phyloP scores from a whole-genome alignment of 2,888 invertebrate genomes.

The Campoletis raptor region DNA sequence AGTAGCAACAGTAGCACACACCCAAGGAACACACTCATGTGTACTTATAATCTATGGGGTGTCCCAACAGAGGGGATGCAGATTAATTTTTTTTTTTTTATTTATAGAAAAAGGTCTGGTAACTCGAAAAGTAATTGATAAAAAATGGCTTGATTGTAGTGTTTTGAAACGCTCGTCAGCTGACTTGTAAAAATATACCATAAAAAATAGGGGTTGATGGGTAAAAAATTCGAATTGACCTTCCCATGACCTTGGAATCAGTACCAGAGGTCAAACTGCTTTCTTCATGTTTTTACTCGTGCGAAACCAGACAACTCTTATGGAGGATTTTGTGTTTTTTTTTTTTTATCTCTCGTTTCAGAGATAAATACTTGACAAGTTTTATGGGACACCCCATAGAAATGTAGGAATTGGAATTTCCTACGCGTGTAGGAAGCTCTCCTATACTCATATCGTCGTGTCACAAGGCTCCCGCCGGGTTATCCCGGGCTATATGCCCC shows the following conservation, averaged over 20 bases:
- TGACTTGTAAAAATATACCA: background rate
- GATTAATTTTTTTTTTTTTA: too few species aligned
- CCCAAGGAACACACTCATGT: conserved; percentile 25
- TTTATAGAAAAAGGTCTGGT: too few species aligned
- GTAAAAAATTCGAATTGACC: background rate
- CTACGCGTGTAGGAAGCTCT: conserved; percentile 11
- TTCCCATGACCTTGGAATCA: background rate
- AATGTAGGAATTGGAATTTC: background rate
- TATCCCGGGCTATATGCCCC: conserved; percentile 82
- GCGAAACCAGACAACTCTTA: background rate
- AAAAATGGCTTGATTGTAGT: background rate
- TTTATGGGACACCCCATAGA: conserved; percentile 2
- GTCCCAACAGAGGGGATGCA: background rate
- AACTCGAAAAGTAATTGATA: background rate
- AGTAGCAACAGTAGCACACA: conserved; percentile 67
- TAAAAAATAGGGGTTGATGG: background rate
- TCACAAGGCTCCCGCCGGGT: conserved; percentile 74
- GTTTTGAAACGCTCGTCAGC: background rate
- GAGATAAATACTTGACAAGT: background rate
- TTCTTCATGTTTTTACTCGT: background rate
- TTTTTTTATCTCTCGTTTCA: background rate
- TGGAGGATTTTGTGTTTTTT: background rate
- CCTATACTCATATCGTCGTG: conserved; percentile 52
- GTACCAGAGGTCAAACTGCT: background rate
- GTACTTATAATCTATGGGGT: conserved; percentile 7